phyloP scores from a whole-genome alignment of 2,797 vertebrate genomes.

The Anisognathus igniventris region DNA sequence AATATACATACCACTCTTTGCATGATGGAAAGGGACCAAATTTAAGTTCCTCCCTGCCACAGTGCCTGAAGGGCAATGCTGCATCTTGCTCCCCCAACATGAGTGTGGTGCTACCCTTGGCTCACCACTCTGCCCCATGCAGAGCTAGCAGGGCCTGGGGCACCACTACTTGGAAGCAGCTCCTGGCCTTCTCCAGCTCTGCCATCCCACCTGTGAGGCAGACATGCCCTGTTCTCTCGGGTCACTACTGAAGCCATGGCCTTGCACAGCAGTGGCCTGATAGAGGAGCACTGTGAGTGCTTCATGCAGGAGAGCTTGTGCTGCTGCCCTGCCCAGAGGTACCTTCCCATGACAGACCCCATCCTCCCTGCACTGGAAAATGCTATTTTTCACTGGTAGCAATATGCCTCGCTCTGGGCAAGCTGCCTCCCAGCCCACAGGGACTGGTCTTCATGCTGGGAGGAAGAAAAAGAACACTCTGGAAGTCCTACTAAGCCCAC shows the following conservation, averaged over 20 bases:
- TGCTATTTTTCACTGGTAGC: background rate
- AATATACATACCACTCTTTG: background rate
- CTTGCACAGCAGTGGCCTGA: too few relatives aligned
- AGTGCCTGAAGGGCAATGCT: accelerated
- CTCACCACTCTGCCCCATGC: background rate
- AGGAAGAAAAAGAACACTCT: background rate
- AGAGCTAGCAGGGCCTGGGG: background rate
- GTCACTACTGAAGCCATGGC: background rate
- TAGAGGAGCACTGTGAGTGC: background rate
- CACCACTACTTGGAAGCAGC: background rate
- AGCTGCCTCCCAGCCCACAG: background rate
- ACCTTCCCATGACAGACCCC: accelerated
- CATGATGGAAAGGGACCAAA: background rate
- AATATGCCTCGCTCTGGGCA: accelerated
- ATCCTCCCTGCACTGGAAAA: background rate
- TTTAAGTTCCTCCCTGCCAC: background rate
- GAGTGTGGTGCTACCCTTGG: background rate
- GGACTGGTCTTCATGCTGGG: background rate
- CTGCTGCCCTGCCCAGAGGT: background rate
- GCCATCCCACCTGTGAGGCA: background rate
- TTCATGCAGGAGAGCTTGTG: background rate
- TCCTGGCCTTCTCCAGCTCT: background rate
- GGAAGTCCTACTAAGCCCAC: background rate
- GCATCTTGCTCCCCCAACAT: background rate
- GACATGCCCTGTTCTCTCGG: background rate